These are phyloP conservation scores for Tiliacea aurago DNA, from an alignment of 2,888 invertebrate species.

Conservation along the genomic window DNA sequence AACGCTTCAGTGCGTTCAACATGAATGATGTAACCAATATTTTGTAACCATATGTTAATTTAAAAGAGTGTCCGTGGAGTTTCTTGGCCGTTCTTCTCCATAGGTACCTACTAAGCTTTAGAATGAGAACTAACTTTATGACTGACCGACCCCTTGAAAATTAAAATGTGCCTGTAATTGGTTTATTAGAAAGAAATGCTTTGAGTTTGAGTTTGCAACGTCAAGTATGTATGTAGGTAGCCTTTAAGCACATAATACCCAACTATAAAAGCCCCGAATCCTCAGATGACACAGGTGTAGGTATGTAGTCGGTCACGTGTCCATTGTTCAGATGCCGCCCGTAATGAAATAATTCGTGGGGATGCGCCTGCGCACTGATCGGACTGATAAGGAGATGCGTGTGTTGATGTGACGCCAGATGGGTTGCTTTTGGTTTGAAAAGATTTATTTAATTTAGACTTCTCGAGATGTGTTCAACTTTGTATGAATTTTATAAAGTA, in stretches of 20 bases:
- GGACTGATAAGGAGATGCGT: conserved; percentile 67
- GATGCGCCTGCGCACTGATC: conserved; percentile 76
- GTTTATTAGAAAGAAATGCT: too few species aligned
- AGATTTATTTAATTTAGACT: conserved; percentile 32
- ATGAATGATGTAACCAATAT: too few species aligned
- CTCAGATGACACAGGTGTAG: conserved; percentile 46
- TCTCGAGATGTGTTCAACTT: too few species aligned
- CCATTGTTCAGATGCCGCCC: conserved; percentile 72
- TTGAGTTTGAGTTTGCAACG: too few species aligned
- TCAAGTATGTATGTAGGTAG: not conserved
- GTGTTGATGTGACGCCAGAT: conserved; percentile 56
- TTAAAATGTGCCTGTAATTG: too few species aligned
- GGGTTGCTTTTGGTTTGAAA: conserved; percentile 33
- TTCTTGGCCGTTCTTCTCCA: too few species aligned
- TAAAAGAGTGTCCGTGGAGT: too few species aligned
- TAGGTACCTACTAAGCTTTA: too few species aligned
- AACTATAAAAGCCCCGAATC: conserved; percentile 26
- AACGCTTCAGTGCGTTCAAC: not conserved
- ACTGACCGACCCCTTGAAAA: too few species aligned
- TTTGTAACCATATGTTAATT: too few species aligned
- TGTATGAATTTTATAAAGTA: too few species aligned
- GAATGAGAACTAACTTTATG: too few species aligned
- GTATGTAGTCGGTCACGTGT: conserved; percentile 72
- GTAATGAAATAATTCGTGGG: conserved; percentile 84
- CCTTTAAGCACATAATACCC: not conserved